Conservation (phyloP, 2,888 invertebrate genomes). For the Noctua janthina region DNA sequence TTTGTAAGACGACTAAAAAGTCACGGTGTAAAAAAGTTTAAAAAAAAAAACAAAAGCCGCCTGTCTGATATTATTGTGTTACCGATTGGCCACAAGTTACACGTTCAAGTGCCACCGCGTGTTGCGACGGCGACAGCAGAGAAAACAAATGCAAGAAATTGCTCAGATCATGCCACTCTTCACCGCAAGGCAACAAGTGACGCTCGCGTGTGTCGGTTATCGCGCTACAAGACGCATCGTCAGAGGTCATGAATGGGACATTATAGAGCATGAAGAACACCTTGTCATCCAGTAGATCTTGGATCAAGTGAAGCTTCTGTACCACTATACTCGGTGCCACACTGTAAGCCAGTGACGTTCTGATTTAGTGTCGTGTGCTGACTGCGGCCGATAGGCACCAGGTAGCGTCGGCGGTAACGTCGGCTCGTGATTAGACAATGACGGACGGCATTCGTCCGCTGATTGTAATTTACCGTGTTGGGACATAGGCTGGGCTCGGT, state of each 20-base stretch:
- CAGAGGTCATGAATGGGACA: not conserved
- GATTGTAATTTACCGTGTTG: constrained; percentile 59
- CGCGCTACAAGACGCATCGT: not conserved
- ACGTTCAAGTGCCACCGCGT: not conserved
- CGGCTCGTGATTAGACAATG: constrained; percentile 71
- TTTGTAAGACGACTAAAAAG: too few species aligned
- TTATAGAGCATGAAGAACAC: not conserved
- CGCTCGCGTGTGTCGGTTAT: not conserved
- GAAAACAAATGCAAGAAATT: not conserved
- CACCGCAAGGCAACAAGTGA: not conserved
- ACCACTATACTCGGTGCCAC: constrained; percentile 52
- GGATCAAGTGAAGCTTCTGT: constrained; percentile 52
- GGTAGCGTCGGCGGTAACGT: constrained; percentile 68
- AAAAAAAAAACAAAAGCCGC: not conserved
- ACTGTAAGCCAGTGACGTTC: constrained; percentile 44
- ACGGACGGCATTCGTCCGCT: constrained; percentile 56
- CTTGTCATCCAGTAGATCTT: not conserved
- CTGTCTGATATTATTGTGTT: not conserved
- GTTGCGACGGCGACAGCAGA: not conserved
- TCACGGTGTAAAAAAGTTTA: too few species aligned
- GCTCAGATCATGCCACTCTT: not conserved
- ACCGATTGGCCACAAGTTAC: not conserved
- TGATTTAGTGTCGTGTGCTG: constrained; percentile 77
- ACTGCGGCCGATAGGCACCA: constrained; percentile 67
- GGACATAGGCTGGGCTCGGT: constrained; percentile 7